These are phyloP conservation scores for Ctenodactylus gundi DNA, from an alignment of 2,113 vertebrate species.

Conservation along the genomic window DNA sequence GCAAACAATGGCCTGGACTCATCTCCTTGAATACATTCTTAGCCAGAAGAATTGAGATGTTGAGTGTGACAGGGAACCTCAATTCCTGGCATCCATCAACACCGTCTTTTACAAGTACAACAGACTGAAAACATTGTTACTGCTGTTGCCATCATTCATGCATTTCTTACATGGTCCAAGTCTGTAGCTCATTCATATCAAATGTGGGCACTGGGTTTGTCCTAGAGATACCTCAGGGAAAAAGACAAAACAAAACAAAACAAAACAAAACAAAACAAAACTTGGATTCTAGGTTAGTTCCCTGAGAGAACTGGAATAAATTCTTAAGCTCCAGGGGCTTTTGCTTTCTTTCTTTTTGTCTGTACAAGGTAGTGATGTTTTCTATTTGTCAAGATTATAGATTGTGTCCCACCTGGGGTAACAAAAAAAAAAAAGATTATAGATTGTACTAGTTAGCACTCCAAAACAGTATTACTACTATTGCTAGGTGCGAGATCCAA, in stretches of 20 bases:
- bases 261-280: no score
- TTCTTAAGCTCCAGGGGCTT: neutral
- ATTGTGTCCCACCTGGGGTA: no score
- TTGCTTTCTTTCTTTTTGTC: neutral
- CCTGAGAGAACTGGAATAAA: neutral
- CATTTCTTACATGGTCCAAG: neutral
- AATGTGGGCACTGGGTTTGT: neutral
- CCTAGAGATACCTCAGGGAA: no score
- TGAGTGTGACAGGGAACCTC: no score
- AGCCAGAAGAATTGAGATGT: no score
- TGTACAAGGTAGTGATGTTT: neutral
- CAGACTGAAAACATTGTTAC: accelerated
- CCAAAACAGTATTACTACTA: no score
- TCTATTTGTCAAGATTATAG: neutral
- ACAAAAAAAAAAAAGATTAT: no score
- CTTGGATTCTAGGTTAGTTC: neutral
- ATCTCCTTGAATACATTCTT: neutral
- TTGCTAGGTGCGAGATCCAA: neutral
- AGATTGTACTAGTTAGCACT: no score
- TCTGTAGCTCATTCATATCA: accelerated
- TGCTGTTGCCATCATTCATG: neutral
- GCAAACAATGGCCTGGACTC: no score
- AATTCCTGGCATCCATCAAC: neutral
- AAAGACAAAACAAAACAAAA: no score
- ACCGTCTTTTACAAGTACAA: neutral